A percentile compares a stretch with the other conserved stretches of the same genome.
Conservation (phyloP, 2,113 vertebrate genomes). For the Copsychus sechellarum region DNA sequence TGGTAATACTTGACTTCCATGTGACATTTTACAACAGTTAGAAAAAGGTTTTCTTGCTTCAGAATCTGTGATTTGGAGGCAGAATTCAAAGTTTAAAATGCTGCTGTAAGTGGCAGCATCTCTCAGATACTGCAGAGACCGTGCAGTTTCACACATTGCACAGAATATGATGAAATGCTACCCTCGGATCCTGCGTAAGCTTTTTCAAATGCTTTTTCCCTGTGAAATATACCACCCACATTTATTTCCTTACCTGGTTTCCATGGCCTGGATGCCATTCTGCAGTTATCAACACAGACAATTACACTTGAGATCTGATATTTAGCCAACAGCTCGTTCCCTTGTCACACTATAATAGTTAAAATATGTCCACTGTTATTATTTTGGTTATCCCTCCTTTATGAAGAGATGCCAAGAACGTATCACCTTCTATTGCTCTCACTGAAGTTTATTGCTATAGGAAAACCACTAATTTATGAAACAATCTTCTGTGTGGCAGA, state of each 20-base stretch:
- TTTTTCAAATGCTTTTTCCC: not conserved
- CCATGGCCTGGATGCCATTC: not conserved
- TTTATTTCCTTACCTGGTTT: conserved; percentile 21
- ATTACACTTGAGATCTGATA: not conserved
- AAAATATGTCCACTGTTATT: conserved; percentile 44
- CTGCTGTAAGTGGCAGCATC: not conserved
- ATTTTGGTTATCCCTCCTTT: conserved; percentile 25
- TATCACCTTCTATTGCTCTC: conserved; percentile 27
- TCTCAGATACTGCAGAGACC: not conserved
- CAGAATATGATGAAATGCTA: not conserved
- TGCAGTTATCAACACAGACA: not conserved
- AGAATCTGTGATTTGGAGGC: not conserved
- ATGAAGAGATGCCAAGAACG: conserved; percentile 41
- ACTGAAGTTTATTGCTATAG: conserved; percentile 46
- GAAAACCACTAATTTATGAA: conserved; percentile 44
- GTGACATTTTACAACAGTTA: not conserved
- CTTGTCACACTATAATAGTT: conserved; percentile 12
- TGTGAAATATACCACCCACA: not conserved
- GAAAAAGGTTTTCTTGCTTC: not conserved
- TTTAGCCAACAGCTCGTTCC: conserved; percentile 26
- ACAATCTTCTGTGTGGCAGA: not conserved
- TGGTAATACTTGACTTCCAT: not conserved
- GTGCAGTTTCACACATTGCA: not conserved
- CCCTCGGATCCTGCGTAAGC: not conserved
- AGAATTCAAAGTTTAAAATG: not conserved